These are phyloP conservation scores for Oncorhynchus nerka DNA, from an alignment of 2,113 vertebrate genomes.

Conservation along the genomic window DNA sequence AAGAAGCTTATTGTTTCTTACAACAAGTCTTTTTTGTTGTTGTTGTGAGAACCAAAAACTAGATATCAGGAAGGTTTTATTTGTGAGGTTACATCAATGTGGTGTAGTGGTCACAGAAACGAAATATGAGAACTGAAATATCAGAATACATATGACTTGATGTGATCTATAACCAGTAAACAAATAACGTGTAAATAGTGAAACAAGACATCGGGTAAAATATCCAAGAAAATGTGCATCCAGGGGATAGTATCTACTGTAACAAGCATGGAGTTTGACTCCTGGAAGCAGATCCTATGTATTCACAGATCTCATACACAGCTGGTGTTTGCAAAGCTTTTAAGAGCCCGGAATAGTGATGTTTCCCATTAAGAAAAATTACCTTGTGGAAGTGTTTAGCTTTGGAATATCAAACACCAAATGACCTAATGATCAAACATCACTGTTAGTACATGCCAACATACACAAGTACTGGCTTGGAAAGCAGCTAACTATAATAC, in stretches of 20 bases:
- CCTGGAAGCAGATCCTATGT: neutral
- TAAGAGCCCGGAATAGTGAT: too few species aligned
- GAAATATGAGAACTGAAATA: neutral
- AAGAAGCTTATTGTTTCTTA: neutral
- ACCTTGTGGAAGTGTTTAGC: neutral
- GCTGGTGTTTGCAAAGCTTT: neutral
- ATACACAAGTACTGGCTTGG: conserved; percentile 11
- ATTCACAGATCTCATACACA: neutral
- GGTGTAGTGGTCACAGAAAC: neutral
- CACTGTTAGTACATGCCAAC: neutral
- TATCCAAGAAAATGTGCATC: neutral
- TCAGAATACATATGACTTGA: neutral
- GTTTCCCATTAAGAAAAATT: neutral
- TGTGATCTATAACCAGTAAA: neutral
- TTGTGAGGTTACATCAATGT: neutral
- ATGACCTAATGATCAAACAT: neutral
- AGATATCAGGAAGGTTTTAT: neutral
- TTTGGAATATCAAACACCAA: neutral
- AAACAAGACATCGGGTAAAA: neutral
- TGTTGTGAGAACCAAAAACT: neutral
- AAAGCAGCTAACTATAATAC: conserved; percentile 12
- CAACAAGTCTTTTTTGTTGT: neutral
- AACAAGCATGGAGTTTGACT: neutral
- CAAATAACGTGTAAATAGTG: neutral
- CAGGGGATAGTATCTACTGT: neutral